Evolutionary conservation across 2,888 invertebrate genomes (phyloP), one percentile per base, ranked within the genome.

Genomic region (Caenorhabditis sp.): DNA sequence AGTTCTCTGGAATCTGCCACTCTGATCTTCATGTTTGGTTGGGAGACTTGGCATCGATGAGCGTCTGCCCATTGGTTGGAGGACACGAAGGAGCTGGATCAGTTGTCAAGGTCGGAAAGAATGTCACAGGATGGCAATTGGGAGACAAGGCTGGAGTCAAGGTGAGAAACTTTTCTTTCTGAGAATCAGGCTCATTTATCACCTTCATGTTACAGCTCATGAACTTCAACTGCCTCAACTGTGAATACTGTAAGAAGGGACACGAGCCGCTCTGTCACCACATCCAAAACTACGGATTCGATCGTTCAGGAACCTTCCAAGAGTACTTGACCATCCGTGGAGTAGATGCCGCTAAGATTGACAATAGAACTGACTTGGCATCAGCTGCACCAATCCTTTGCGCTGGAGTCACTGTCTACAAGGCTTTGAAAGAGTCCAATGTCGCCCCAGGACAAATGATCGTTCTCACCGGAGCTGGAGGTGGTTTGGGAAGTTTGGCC

Each of bases 61-160:
- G 64, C 27, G 64, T 63, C 20, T 70, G 70, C 58, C 77, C 77
- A 63, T 62, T 75, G 49, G 73, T 81, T 54, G 81, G 79, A 50
- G 81, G 81, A 59, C 81, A 81, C 61, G 81, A 81, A 76, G 81
- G 81, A 63, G 78, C 74, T 59, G 81, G 81, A 61, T 61, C 63
- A 31, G 81, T 81, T 27, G 74, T 81, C 23, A 61, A 67, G 31
- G 27, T 78, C 21, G 81, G 81, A 59, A 70, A 64, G 52, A 70
- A 69, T 38, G 80, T 80, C 21, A 70, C 59, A n/a, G 77, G 71
- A 59, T 78, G 78, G 76, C 27, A 78, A 26, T 52, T 78, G 20
- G 81, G 81, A 59, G 80, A 81, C 53, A 73, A 70, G 50, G 81
- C 78, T 60, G 81, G 81, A 54, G 67, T 78, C 67, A 80, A 79